Conservation (phyloP, 1,140 invertebrate species). For the Riptortus pedestris region DNA sequence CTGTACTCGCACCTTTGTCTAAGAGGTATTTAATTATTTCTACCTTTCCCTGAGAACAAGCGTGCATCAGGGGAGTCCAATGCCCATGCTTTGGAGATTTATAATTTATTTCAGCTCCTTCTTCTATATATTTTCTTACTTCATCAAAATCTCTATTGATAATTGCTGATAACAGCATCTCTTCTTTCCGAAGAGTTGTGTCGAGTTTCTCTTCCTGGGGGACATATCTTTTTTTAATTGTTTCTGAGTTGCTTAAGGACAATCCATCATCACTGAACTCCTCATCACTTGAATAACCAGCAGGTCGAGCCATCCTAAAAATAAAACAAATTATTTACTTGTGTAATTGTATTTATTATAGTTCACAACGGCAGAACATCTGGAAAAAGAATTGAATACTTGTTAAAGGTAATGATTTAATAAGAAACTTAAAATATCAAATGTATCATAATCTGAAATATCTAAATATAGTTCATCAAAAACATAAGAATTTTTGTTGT, state of each 20-base stretch:
- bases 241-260: neutral
- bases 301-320: slow-evolving; percentile 12
- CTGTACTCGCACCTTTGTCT: slow-evolving; percentile 1
- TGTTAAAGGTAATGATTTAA: no score
- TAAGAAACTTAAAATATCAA: no score
- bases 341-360: no score
- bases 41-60: slow-evolving; percentile 38
- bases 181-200: neutral
- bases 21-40: slow-evolving; percentile 38
- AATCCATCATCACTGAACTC: slow-evolving; percentile 17
- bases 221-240: slow-evolving; percentile 25
- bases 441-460: no score
- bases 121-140: slow-evolving; percentile 22
- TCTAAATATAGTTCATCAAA: no score
- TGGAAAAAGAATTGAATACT: no score
- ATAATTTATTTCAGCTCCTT: slow-evolving; percentile 36
- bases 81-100: slow-evolving; percentile 35
- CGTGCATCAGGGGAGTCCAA: slow-evolving; percentile 41
- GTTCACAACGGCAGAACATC: no score
- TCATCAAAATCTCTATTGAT: slow-evolving; percentile 14
- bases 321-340: neutral
- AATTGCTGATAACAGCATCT: slow-evolving; percentile 16
- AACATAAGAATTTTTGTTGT: no score
- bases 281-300: slow-evolving; percentile 21
- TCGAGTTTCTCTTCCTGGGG: neutral